Percentiles rank a stretch among this genome's conserved stretches.
phyloP scores from a whole-genome alignment of 2,888 invertebrate genomes.

The Ligdia adustata region DNA sequence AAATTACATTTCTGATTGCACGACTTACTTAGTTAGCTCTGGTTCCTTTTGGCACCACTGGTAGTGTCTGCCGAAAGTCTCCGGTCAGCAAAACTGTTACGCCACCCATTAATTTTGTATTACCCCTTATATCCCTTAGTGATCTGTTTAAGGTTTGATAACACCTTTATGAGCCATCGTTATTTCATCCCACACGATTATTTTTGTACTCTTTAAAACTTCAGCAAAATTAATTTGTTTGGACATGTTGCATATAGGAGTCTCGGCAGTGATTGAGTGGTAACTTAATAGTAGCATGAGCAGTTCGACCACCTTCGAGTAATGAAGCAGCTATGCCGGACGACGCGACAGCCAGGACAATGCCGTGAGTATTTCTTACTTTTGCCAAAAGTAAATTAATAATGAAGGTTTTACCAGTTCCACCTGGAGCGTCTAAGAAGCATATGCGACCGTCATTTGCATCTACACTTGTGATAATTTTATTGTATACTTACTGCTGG shows the following conservation, averaged over 20 bases:
- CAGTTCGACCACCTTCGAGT: background rate
- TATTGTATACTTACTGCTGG: too few species aligned
- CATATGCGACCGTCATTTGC: too few species aligned
- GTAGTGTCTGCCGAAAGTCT: slow-evolving; percentile 26
- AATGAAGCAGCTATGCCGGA: background rate
- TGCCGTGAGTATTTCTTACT: too few species aligned
- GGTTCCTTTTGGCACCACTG: slow-evolving; percentile 27
- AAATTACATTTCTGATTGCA: slow-evolving; percentile 32
- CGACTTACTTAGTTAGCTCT: slow-evolving; percentile 26
- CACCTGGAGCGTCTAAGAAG: too few species aligned
- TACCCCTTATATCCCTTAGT: background rate
- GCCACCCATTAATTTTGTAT: background rate
- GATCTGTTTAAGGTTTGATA: background rate
- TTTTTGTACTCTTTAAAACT: background rate
- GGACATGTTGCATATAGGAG: background rate
- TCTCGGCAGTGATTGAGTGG: background rate
- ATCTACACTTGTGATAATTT: too few species aligned
- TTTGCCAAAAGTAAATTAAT: too few species aligned
- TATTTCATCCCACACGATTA: background rate
- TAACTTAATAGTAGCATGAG: background rate
- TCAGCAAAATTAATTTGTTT: background rate
- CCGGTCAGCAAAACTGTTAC: slow-evolving; percentile 4
- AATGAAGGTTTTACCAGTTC: too few species aligned
- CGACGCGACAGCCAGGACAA: background rate
- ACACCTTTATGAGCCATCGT: background rate